These are phyloP conservation scores for Manis crassicaudata DNA, from an alignment of 2,797 vertebrate genomes.

Conservation along the genomic window DNA sequence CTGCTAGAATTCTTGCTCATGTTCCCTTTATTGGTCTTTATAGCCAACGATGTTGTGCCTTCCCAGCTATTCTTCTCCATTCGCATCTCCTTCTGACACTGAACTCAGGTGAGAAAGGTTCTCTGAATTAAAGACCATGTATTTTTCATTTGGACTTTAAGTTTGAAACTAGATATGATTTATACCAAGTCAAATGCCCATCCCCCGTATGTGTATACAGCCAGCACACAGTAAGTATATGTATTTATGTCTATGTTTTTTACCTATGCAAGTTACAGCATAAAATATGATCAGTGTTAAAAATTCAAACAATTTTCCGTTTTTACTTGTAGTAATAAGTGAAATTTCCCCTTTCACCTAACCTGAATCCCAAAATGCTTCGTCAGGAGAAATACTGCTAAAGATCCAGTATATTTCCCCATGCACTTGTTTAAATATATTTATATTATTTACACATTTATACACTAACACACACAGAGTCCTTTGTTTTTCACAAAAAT, in stretches of 20 bases:
- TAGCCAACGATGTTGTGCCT: not conserved
- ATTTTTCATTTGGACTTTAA: not conserved
- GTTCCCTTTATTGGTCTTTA: not conserved
- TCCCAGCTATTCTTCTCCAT: not conserved
- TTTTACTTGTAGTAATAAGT: not conserved
- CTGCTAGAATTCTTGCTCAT: not conserved
- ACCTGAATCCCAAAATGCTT: not conserved
- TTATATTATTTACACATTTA: not conserved
- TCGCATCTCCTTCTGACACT: not conserved
- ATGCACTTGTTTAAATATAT: not conserved
- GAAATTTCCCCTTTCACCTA: not conserved
- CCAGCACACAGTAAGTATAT: not conserved
- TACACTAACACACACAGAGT: not conserved
- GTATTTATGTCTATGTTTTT: not conserved
- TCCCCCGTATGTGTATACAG: not conserved
- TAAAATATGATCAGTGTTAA: not conserved
- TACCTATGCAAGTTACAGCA: not conserved
- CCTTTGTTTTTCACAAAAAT: not conserved
- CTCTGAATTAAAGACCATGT: not conserved
- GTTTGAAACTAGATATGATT: not conserved
- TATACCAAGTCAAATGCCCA: not conserved
- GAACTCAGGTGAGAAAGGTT: not conserved
- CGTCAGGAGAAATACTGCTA: not conserved
- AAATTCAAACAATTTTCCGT: not conserved
- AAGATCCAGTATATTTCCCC: not conserved